A percentile compares a stretch with the other conserved stretches of the same genome.
Conservation (phyloP, 2,888 invertebrate genomes). For the Noctua pronuba region DNA sequence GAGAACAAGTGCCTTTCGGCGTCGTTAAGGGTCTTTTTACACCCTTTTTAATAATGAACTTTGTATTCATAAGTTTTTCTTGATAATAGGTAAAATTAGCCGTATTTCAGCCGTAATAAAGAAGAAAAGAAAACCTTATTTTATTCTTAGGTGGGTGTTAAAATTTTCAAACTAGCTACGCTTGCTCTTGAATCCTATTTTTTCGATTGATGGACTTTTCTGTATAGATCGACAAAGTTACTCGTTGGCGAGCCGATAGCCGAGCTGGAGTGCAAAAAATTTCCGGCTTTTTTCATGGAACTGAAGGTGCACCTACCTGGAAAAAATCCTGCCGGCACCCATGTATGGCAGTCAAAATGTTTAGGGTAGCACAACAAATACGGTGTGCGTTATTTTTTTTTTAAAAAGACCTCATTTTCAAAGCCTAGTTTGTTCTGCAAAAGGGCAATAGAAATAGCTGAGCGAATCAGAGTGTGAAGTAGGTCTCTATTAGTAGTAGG, state of each 20-base stretch:
- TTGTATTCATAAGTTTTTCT: background rate
- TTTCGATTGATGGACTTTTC: no score
- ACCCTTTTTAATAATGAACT: no score
- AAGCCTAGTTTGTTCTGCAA: background rate
- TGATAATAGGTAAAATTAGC: background rate
- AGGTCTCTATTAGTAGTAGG: background rate
- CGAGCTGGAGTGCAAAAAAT: no score
- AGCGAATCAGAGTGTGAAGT: background rate
- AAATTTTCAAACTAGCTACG: background rate
- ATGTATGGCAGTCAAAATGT: no score
- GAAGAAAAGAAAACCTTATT: background rate
- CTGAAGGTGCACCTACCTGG: no score
- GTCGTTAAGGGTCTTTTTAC: no score
- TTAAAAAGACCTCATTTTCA: background rate
- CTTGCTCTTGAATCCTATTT: no score
- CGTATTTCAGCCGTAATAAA: background rate
- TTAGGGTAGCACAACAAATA: background rate
- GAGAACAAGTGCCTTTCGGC: no score
- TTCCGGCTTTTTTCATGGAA: no score
- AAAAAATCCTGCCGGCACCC: no score
- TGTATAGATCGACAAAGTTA: no score
- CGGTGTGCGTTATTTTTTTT: background rate
- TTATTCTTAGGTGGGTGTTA: background rate
- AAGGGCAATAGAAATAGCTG: background rate
- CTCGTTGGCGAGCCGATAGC: no score